Evolutionary conservation across 2,113 vertebrate species (phyloP), one percentile per base, ranked within the genome.

Genomic region (Nannospalax galili): DNA sequence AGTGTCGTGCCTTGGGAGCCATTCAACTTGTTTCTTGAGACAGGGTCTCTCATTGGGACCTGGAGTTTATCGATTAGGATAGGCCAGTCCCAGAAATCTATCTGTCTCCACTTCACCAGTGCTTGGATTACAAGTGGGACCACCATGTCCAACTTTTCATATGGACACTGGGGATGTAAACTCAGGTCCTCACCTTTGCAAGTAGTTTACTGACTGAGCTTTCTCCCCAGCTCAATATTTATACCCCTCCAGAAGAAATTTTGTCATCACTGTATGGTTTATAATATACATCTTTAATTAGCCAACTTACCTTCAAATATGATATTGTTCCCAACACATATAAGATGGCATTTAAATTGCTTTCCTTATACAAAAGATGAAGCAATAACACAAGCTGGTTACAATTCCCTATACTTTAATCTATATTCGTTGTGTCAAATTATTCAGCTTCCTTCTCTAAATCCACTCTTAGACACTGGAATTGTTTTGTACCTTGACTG

Each of bases 381-480:
- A 94, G 62, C 60, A 42, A 90, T 97, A 97, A 78, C 81, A 56
- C 8, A 67, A 70, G 26, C 64, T 74, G 45, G n/a, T 12, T 88
- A 28, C 32, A 82, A 88, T 74, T 62, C 24, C 69, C 37, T 90
- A 48, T 24, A 24, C 75, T 93, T 90, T 82, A 56, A 8, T 95
- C n/a, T 95, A 40, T 67, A 64, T 77, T 88, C 42, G 60, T 45
- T 52, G 58, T 35, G 62, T 69, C 79, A 78, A 1, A 79, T 17
- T 69, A 48, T 30, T 92, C 17, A 30, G 17, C 85, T 81, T 58
- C 26, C 48, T 30, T 88, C 15, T 84, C 32, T 77, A 48, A 90
- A 56, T 24, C 93, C 78, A 67, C 30, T 90, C 40, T 28, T 74
- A 52, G 30, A 91, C 62, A 35, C 69, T 35, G 3, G 19, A 64